Evolutionary conservation across 37 sponge, comb jelly and placozoan genomes (phyloP), one percentile per base, ranked within the genome.

Genomic region (Halisarca cf. caerulea): DNA sequence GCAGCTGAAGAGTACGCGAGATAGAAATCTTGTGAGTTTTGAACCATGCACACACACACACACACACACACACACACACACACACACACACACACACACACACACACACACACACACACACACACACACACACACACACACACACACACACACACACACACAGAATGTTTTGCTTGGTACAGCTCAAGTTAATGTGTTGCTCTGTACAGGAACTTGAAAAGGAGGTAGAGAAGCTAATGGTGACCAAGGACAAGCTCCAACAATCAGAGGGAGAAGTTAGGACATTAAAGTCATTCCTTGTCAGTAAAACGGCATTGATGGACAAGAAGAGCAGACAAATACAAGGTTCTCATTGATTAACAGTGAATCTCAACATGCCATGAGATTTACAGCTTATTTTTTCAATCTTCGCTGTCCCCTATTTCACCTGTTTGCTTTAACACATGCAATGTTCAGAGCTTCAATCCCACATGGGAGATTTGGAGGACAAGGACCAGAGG

Each of bases 241-340:
- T 75, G 54, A 54, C 81, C 34, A 61, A 82, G 17, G 96, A 96
- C 40, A 90, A 89, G 84, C 83, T 91, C 62, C 85, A 66, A 1
- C 58, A 69, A 3, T 70, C 91, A 38, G 90, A 91, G 25, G 83
- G 82, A 36, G 96, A 96, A 78, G 85, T 91, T 0, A 79, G 71
- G 27, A 93, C 96, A 0, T 83, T 96, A 9, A 92, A 92, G 58
- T 66, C 80, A 18, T 88, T 96, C 51, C 73, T 96, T 30, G 93
- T 85, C 9, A 86, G 88, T 64, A 96, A 96, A 81, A 93, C 96
- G 59, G 89, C 93, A 23, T 72, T 92, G 73, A 86, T 96, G 43
- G 92, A 92, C 44, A 60, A 77, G 45, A 80, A 86, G n/a, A 91
- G 89, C 73, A 83, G 80, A 17, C 92, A 95, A 30, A 86, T 95